Percentiles rank a stretch among this genome's conserved stretches.
phyloP scores from a whole-genome alignment of 2,113 vertebrate species.

The Oncorhynchus clarkii region DNA sequence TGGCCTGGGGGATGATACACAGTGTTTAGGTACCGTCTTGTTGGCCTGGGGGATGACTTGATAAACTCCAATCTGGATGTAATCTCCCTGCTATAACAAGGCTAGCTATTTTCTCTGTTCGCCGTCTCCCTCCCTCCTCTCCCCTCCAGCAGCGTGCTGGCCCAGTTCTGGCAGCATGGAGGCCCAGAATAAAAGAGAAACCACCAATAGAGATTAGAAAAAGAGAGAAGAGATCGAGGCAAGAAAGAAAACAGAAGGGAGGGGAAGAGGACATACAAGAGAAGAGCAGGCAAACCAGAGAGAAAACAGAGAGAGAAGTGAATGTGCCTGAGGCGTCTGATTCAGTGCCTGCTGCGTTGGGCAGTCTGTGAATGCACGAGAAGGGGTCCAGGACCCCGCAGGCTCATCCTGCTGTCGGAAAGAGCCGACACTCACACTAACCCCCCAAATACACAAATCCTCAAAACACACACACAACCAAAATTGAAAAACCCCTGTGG shows the following conservation, averaged over 20 bases:
- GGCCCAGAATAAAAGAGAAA: not conserved
- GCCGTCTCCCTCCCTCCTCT: not conserved
- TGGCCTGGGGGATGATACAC: too few species aligned
- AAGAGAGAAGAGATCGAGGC: not conserved
- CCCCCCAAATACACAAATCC: not conserved
- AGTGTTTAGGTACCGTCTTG: too few species aligned
- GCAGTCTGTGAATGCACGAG: constrained; percentile 42
- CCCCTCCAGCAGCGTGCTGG: too few species aligned
- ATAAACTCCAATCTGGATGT: too few species aligned
- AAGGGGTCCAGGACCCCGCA: constrained; percentile 27
- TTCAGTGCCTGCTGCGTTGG: constrained; percentile 40
- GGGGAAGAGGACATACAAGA: not conserved
- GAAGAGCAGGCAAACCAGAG: not conserved
- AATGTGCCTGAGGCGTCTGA: constrained; percentile 35
- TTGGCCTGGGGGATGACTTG: too few species aligned
- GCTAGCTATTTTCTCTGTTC: too few species aligned
- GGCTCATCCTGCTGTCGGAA: constrained; percentile 35
- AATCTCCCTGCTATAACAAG: too few species aligned
- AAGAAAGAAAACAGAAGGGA: not conserved
- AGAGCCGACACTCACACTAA: not conserved
- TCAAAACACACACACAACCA: not conserved
- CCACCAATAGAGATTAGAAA: too few species aligned
- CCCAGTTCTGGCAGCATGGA: not conserved
- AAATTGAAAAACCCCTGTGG: not conserved
- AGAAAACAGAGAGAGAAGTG: constrained; percentile 31